These are phyloP conservation scores for Euclidia mi DNA, from an alignment of 2,888 invertebrate genomes.

Conservation along the genomic window DNA sequence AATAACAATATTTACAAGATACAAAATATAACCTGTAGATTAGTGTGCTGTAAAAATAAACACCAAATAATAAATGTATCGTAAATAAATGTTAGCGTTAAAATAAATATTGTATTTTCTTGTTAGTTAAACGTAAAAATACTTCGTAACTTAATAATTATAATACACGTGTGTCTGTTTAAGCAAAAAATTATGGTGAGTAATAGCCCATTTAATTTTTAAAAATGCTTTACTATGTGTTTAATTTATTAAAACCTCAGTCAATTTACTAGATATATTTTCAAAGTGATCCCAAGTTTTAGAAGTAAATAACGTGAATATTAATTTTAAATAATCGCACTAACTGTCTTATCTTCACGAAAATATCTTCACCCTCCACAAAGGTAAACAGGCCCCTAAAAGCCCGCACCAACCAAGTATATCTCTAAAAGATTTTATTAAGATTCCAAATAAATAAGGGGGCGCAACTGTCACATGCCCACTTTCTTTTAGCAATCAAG, in stretches of 20 bases:
- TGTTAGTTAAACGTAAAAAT: conserved; percentile 23
- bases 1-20: conserved; percentile 36
- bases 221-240: no score
- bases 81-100: conserved; percentile 49
- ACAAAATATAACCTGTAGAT: conserved; percentile 43
- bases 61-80: conserved; percentile 49
- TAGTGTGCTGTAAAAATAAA: conserved; percentile 44
- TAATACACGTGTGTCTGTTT: conserved; percentile 4
- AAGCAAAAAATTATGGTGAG: conserved; percentile 50
- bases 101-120: conserved; percentile 28
- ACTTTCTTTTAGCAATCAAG: conserved; percentile 40
- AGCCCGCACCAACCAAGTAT: background rate
- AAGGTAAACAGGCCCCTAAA: background rate
- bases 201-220: conserved; percentile 16
- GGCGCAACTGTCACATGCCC: conserved; percentile 3
- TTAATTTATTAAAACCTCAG: background rate
- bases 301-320: no score
- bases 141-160: background rate
- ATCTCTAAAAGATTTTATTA: background rate
- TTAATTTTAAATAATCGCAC: background rate
- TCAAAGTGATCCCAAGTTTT: no score
- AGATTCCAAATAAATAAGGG: conserved; percentile 1
- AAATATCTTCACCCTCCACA: background rate
- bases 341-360: background rate
- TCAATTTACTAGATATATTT: no score